Conservation (phyloP, 2,888 invertebrate species). For the Epistrophe grossulariae region DNA sequence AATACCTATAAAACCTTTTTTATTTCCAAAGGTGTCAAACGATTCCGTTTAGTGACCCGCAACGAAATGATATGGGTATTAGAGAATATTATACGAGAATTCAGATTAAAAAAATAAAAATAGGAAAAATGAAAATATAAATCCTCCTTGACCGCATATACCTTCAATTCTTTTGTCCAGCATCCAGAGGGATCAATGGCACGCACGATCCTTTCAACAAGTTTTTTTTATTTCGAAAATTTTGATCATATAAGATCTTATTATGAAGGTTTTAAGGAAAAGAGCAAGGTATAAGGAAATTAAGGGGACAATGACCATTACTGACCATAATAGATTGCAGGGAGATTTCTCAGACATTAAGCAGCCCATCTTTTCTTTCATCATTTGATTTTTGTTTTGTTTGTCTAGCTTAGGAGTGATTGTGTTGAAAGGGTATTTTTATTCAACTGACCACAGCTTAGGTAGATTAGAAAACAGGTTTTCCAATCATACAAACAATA, state of each 20-base stretch:
- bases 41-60: conserved; percentile 67
- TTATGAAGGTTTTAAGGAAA: conserved; percentile 28
- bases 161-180: conserved; percentile 37
- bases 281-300: not conserved
- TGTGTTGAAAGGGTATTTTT: not conserved
- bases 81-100: conserved; percentile 29
- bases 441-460: conserved; percentile 24
- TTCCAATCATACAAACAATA: not conserved
- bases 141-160: conserved; percentile 61
- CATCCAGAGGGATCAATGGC: conserved; percentile 40
- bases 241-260: conserved; percentile 28
- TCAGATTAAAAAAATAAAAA: not conserved
- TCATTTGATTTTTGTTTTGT: not conserved
- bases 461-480: conserved; percentile 18
- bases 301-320: conserved; percentile 45
- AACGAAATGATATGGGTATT: conserved; percentile 68
- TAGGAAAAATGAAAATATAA: conserved; percentile 6
- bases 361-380: conserved; percentile 38
- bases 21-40: conserved; percentile 24
- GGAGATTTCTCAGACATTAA: conserved; percentile 39
- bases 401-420: not conserved
- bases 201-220: conserved; percentile 69
- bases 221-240: conserved; percentile 2
- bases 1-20: not conserved
- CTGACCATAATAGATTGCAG: conserved; percentile 51